Evolutionary conservation across 1,140 invertebrate species (phyloP), one percentile per base, ranked within the genome.

Genomic region (Pogonus chalceus): DNA sequence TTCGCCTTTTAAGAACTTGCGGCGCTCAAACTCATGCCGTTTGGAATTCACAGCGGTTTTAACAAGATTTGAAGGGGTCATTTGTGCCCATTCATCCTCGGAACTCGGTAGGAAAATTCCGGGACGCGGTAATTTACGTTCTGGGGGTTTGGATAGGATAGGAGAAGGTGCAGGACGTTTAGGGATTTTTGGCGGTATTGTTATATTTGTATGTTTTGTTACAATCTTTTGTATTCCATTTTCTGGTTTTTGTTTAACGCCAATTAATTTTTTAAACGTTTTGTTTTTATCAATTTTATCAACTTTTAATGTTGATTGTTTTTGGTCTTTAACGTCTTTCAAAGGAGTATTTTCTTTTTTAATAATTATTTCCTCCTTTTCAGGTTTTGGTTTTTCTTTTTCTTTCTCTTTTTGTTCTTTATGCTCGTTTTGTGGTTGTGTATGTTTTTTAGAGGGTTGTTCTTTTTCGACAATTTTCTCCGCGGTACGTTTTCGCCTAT

Each of bases 41-140:
- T 82, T 81, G 57, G 73, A 77, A 61, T 79, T 79, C 23, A 82
- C 80, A 4, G 80, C 80, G 9, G 79, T 78, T 65, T 84, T 82
- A 49, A 84, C 81, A 22, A 84, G 68, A 58, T 72, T 74, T 55
- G 79, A 80, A 16, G 82, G 82, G 37, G 79, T 80, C 75, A 80
- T 74, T 54, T 71, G 70, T 9, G 43, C 18, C 24, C 9, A 50
- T 20, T 59, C 35, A 20, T 57, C 55, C 50, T 69, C 63, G 18
- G 67, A 62, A 1, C 65, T 69, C n/a, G 66, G 67, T 4, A 58
- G 56, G 35, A 68, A 69, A 1, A 69, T 65, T 14, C 67, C 68
- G 0, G 68, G 69, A 9, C 61, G 62, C 0, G 69, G 69, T 21
- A 67, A 20, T 43, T 55, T 60, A 10, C 56, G 50, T 37, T 52